These are phyloP conservation scores for Chaetops frenatus DNA, from an alignment of 2,113 vertebrate genomes.

Conservation along the genomic window DNA sequence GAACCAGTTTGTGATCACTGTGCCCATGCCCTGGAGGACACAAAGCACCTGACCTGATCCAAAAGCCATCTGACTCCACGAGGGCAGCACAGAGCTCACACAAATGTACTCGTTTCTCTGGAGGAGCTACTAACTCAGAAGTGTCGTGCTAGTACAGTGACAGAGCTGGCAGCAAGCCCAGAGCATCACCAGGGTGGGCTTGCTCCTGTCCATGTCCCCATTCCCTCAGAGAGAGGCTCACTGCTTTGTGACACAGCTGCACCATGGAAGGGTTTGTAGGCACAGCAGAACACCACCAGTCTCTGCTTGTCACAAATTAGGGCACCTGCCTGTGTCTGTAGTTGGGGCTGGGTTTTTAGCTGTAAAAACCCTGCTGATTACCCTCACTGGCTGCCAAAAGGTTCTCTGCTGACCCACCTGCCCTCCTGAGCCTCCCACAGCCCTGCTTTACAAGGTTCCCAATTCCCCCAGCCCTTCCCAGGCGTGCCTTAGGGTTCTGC, in stretches of 20 bases:
- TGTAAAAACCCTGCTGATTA: neutral
- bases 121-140: neutral
- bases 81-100: neutral
- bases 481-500: neutral
- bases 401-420: neutral
- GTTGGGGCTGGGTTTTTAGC: neutral
- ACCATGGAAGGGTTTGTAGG: neutral
- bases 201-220: neutral
- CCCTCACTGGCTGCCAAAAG: neutral
- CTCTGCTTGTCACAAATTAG: neutral
- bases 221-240: rapidly evolving
- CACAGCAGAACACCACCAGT: rapidly evolving
- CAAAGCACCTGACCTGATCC: neutral
- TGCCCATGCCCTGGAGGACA: neutral
- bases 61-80: neutral
- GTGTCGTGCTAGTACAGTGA: rapidly evolving
- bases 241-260: neutral
- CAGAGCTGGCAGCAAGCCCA: neutral
- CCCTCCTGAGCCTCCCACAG: neutral
- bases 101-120: neutral
- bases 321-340: neutral
- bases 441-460: neutral
- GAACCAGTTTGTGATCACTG: neutral
- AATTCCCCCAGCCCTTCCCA: neutral
- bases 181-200: neutral